Evolutionary conservation across 2,888 invertebrate species (phyloP), one percentile per base, ranked within the genome.

Genomic region (Tachina fera): DNA sequence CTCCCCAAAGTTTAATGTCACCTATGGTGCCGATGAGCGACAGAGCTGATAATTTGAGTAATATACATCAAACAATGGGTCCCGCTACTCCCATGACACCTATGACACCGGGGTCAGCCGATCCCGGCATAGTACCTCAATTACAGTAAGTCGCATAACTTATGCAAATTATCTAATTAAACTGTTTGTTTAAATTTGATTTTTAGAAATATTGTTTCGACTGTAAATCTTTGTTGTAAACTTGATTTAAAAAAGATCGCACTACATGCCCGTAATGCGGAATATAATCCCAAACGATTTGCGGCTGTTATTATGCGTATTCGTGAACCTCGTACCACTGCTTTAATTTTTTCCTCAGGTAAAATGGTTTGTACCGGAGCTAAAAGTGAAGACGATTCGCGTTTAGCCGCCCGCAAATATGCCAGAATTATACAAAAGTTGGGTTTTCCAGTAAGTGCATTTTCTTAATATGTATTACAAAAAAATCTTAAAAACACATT

Each of bases 251-350:
- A 99, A 91, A 98, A 97, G 93, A 99, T 99, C 89, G 99, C 99
- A 0, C 93, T 99, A 3, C 98, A 98, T 92, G 99, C 99, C 0
- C 96, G 99, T 92, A 99, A 99, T 94, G 99, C 99, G 2, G 99
- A 99, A 93, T 99, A 99, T 92, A 99, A 99, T 93, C 99, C 99
- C 10, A 99, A 99, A 93, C 96, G 99, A 90, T 99, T 99, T 94
- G 98, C 99, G 71, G 99, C 99, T 53, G 99, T 99, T 5, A 99
- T 99, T 78, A 99, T 99, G 99, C 94, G 99, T 92, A 97, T 95
- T 93, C 95, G 94, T 90, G 99, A 97, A 92, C 97, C 97, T 0
- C 94, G 98, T 93, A 99, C 96, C 9, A 96, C 96, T 16, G 96
- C 96, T 8, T 92, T 96, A 31, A 96, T 96, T 88, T 97, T 97